Conservation (phyloP, 2,113 vertebrate genomes). For the Neogobius melanostomus region DNA sequence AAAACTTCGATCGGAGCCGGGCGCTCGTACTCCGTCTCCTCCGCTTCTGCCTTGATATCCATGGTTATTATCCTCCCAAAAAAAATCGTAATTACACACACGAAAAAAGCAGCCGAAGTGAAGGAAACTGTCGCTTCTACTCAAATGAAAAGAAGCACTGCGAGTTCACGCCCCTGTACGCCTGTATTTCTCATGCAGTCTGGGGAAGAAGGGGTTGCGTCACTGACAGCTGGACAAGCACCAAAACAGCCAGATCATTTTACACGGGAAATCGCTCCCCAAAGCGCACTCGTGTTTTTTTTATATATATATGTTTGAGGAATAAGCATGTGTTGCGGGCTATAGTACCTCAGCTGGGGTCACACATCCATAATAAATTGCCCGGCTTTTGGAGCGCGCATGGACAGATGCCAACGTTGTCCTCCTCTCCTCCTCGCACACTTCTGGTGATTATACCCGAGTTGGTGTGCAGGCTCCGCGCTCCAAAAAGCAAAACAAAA, state of each 20-base stretch:
- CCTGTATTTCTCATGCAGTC: slow-evolving; percentile 57
- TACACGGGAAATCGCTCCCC: neutral
- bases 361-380: slow-evolving; percentile 42
- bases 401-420: slow-evolving; percentile 57
- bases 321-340: slow-evolving; percentile 7
- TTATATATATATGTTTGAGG: slow-evolving; percentile 18
- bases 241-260: slow-evolving; percentile 25
- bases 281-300: neutral
- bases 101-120: slow-evolving; percentile 14
- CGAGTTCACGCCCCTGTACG: slow-evolving; percentile 75
- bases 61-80: slow-evolving; percentile 59
- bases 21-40: slow-evolving; percentile 87
- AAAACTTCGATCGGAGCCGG: slow-evolving; percentile 94
- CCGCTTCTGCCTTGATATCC: slow-evolving; percentile 91
- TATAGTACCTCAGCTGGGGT: slow-evolving; percentile 31
- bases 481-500: neutral
- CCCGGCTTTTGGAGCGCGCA: slow-evolving; percentile 48
- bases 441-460: slow-evolving; percentile 43
- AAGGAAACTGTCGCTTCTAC: slow-evolving; percentile 13
- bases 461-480: slow-evolving; percentile 36
- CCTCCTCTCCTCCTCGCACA: slow-evolving; percentile 38
- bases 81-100: no score
- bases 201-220: slow-evolving; percentile 57
- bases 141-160: slow-evolving; percentile 34
- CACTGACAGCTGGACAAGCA: slow-evolving; percentile 49